A percentile compares a stretch with the other conserved stretches of the same genome.
These are phyloP conservation scores for Ophioderma brevispina DNA, from an alignment of 35 echinoderm and acorn worm genomes.

Conservation along the genomic window DNA sequence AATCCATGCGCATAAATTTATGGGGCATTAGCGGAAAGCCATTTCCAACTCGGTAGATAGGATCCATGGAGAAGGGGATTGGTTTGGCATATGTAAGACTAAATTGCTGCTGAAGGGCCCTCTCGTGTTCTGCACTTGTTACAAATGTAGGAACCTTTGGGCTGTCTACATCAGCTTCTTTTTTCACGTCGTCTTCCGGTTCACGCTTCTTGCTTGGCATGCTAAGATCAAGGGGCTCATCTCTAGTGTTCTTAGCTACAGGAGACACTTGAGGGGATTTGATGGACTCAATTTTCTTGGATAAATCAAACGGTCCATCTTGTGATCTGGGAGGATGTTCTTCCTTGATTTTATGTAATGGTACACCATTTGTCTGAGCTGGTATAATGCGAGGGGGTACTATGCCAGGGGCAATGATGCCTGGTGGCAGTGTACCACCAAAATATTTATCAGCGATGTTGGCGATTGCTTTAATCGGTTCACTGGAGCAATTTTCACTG, in stretches of 20 bases:
- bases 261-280: background rate
- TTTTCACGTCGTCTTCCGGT: background rate
- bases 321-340: slow-evolving; percentile 19
- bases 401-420: background rate
- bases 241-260: slow-evolving; percentile 21
- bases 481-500: slow-evolving; percentile 34
- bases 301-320: slow-evolving; percentile 63
- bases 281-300: slow-evolving; percentile 13
- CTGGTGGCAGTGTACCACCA: slow-evolving; percentile 13
- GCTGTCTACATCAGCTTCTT: slow-evolving; percentile 29
- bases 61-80: slow-evolving; percentile 67
- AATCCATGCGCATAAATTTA: slow-evolving; percentile 74
- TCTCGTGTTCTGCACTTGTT: background rate
- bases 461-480: slow-evolving; percentile 81
- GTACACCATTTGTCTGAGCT: background rate
- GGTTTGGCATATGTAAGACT: slow-evolving; percentile 50
- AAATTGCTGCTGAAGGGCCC: slow-evolving; percentile 19
- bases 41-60: slow-evolving; percentile 74
- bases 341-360: background rate
- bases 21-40: slow-evolving; percentile 11
- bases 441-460: slow-evolving; percentile 82
- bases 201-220: slow-evolving; percentile 39
- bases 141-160: background rate
- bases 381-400: background rate
- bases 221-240: slow-evolving; percentile 80